phyloP scores from a whole-genome alignment of 2,888 invertebrate species.

The Lucinisca nassula region DNA sequence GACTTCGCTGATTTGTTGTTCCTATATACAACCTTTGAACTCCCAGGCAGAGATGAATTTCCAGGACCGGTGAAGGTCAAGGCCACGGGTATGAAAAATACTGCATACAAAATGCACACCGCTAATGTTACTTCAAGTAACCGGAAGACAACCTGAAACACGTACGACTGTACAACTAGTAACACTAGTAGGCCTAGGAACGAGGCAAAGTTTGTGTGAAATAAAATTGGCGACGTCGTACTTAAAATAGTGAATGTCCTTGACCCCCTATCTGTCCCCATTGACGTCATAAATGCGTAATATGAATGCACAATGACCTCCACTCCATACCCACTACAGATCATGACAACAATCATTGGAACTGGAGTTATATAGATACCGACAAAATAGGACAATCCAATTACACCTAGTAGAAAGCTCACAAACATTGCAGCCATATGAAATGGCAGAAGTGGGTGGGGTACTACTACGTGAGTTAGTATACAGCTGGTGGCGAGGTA shows the following conservation, averaged over 20 bases:
- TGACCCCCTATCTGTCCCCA: constrained; percentile 27
- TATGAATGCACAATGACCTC: constrained; percentile 46
- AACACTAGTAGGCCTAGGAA: constrained; percentile 46
- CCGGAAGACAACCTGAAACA: constrained; percentile 43
- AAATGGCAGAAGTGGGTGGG: not conserved
- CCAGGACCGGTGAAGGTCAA: constrained; percentile 44
- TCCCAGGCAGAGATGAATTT: not conserved
- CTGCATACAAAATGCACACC: constrained; percentile 21
- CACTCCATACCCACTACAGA: constrained; percentile 6
- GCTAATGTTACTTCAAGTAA: constrained; percentile 28
- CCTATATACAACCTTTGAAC: not conserved
- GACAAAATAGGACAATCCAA: constrained; percentile 35
- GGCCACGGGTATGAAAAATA: constrained; percentile 41
- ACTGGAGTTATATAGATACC: constrained; percentile 52
- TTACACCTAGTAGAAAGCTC: constrained; percentile 13
- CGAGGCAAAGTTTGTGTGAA: constrained; percentile 49
- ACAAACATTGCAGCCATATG: not conserved
- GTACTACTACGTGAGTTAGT: not conserved
- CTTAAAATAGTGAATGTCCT: constrained; percentile 40
- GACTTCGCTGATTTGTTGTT: not conserved
- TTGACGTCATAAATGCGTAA: constrained; percentile 33
- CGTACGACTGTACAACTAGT: constrained; percentile 45
- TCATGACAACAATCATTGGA: constrained; percentile 38
- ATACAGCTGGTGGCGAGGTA: constrained; percentile 22
- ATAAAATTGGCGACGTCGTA: constrained; percentile 43